Conservation (phyloP, 2,113 vertebrate species). For the Dromaius novaehollandiae region DNA sequence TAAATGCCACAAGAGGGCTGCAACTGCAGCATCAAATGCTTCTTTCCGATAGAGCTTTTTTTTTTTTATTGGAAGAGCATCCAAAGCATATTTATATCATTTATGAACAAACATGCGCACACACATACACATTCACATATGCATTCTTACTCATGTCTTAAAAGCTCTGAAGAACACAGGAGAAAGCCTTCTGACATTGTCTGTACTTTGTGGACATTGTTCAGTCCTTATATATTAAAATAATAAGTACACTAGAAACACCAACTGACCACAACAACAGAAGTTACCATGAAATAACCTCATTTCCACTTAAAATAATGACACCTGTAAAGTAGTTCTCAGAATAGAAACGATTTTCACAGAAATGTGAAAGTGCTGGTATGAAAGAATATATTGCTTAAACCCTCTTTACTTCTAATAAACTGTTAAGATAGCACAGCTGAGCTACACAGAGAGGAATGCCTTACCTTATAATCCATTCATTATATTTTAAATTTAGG, state of each 20-base stretch:
- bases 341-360: background rate
- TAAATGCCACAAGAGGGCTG: background rate
- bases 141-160: background rate
- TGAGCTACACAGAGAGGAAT: background rate
- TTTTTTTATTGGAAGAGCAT: background rate
- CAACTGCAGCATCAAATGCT: background rate
- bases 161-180: background rate
- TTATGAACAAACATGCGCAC: background rate
- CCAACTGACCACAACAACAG: background rate
- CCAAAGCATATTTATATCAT: background rate
- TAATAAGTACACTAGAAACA: background rate
- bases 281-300: background rate
- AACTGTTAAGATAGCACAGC: background rate
- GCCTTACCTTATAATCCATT: constrained; percentile 9
- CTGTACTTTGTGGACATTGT: background rate
- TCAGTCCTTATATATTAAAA: background rate
- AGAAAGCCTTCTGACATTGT: fast-evolving
- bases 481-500: constrained; percentile 1
- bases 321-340: background rate
- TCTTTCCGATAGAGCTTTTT: background rate
- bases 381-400: background rate
- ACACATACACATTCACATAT: background rate
- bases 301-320: background rate
- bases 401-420: background rate
- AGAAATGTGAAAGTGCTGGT: background rate